Evolutionary conservation across 2,797 vertebrate genomes (phyloP).

Genomic region (Hirundo rustica): DNA sequence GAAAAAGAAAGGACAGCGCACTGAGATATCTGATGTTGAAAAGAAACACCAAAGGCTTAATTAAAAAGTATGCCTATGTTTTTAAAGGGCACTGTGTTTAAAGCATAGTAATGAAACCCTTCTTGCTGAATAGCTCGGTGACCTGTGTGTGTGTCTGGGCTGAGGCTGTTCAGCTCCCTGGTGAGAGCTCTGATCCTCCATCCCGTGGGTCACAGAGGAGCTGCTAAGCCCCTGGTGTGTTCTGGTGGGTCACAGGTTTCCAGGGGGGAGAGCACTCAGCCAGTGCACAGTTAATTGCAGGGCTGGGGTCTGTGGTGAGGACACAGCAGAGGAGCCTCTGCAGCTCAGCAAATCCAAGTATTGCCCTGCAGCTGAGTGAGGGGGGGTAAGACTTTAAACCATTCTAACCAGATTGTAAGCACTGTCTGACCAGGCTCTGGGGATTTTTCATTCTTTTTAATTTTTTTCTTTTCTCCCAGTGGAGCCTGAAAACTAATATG

Average conservation of each 20-base stretch:
- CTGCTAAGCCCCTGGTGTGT: background rate
- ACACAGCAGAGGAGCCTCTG: background rate
- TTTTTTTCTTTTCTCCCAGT: background rate
- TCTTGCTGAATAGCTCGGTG: background rate
- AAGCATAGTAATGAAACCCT: conserved; percentile 28
- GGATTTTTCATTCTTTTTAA: background rate
- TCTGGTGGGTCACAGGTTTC: background rate
- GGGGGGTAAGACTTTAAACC: background rate
- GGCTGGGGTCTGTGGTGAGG: background rate
- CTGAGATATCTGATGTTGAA: conserved; percentile 25
- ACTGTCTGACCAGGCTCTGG: background rate
- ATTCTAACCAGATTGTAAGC: background rate
- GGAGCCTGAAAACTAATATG: conserved; percentile 3
- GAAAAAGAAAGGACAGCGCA: conserved; percentile 21
- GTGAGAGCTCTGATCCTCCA: background rate
- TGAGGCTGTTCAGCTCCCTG: background rate
- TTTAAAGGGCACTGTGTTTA: conserved; percentile 5
- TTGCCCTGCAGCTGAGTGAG: background rate
- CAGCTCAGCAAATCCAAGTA: background rate
- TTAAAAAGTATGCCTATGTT: conserved; percentile 45
- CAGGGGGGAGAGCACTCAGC: background rate
- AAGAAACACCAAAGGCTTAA: conserved; percentile 58
- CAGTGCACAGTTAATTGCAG: background rate
- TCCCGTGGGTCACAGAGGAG: background rate
- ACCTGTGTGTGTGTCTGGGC: background rate